Percentiles rank a stretch among this genome's conserved stretches.
Conservation (phyloP, 92 coral and sea anemone species). For the Pocillopora grandis region DNA sequence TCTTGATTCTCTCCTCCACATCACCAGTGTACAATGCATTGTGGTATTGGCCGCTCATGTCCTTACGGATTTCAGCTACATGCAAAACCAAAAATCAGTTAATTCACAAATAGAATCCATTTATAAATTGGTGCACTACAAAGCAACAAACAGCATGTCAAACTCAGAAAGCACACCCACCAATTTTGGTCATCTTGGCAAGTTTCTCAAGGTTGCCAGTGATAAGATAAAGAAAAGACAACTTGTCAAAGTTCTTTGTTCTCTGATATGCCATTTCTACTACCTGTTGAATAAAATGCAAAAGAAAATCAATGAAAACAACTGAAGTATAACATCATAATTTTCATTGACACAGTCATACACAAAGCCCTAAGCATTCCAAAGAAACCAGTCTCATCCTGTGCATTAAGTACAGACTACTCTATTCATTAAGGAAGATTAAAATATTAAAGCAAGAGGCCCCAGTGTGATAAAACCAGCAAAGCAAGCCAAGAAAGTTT, state of each 20-base stretch:
- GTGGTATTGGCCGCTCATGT: constrained; percentile 98
- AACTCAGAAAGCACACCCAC: constrained; percentile 30
- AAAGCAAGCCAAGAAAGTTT: constrained; percentile 50
- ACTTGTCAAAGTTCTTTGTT: constrained; percentile 97
- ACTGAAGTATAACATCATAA: not conserved
- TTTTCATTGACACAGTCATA: not conserved
- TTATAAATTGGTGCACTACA: not conserved
- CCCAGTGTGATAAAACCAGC: constrained; percentile 13
- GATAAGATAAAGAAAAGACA: constrained; percentile 93
- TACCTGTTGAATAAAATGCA: constrained; percentile 50
- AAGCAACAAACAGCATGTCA: not conserved
- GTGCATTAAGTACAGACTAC: no score
- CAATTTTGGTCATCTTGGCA: constrained; percentile 94
- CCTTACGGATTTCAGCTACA: constrained; percentile 99
- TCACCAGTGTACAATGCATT: constrained; percentile 99
- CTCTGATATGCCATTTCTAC: constrained; percentile 99
- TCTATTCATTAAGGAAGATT: not conserved
- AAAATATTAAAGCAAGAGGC: constrained; percentile 28
- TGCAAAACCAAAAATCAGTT: not conserved
- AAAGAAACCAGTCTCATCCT: no score
- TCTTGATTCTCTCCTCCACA: constrained; percentile 94
- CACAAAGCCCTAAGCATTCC: not conserved
- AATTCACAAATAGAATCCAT: not conserved
- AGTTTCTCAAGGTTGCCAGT: constrained; percentile 97
- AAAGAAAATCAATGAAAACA: no score